Base-by-base conservation (phyloP, 2,888 invertebrate species). In the Ditula angustiorana region DNA sequence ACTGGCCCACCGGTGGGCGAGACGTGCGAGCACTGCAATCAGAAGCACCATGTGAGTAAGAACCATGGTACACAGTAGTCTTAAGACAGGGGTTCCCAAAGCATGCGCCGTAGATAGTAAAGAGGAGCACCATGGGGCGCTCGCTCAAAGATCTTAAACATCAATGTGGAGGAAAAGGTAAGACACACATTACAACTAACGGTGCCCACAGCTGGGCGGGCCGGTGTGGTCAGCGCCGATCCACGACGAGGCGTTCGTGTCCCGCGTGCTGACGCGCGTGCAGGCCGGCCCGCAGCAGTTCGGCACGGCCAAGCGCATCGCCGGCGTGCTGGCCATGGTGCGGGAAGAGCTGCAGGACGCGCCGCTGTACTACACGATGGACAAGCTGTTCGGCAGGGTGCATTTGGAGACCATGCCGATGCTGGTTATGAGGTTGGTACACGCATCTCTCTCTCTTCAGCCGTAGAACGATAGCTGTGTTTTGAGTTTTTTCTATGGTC, bases 161-260 rank as follows among this genome's bases (percentile, higher is more conserved):
- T n/a, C n/a, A n/a, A n/a, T n/a, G n/a, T n/a, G n/a, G n/a, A n/a
- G n/a, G n/a, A n/a, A n/a, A n/a, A n/a, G n/a, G n/a, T n/a, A n/a
- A n/a, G n/a, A n/a, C n/a, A n/a, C n/a, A n/a, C n/a, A n/a, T n/a
- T n/a, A n/a, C n/a, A n/a, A 11, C 19, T 50, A 30, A 30, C 8
- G n/a, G 2, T 37, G 33, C 13, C 41, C 28, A 28, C 85, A 97
- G 96, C 85, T 98, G 71, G 98, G 98, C 8, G 99, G 99, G 0
- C 99, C 99, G 0, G 96, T 99, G 71, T 99, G 99, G 98, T 94
- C 96, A 0, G 97, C 95, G 0, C 96, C 96, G 0, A 94, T 99
- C 41, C 98, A 99, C 85, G 95, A 97, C 73, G 88, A 91, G 49
- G 83, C 90, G 0, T 99, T 99, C 87, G 95, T 99, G 0, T 78